phyloP scores from a whole-genome alignment of 2,888 invertebrate genomes.

The Tenodera sinensis region DNA sequence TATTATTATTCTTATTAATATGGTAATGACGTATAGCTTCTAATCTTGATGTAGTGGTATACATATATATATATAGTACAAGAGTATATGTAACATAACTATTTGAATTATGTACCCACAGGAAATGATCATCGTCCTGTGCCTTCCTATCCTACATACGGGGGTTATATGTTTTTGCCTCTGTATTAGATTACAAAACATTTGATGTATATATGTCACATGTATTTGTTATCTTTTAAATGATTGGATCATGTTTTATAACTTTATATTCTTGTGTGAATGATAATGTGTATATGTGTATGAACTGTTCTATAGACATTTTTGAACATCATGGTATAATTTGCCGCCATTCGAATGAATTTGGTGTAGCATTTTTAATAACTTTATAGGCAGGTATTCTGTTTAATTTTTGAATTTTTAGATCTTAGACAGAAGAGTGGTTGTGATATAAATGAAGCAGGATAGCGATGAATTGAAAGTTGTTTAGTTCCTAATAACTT shows the following conservation, averaged over 20 bases:
- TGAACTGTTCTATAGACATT: not conserved
- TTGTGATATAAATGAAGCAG: not conserved
- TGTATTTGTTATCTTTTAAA: not conserved
- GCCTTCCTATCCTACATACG: not conserved
- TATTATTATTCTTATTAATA: not conserved
- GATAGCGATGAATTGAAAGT: not conserved
- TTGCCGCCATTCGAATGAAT: not conserved
- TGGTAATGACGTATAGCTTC: not conserved
- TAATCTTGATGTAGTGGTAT: not conserved
- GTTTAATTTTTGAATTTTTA: not conserved
- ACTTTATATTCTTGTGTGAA: not conserved
- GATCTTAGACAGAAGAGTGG: not conserved
- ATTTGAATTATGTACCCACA: not conserved
- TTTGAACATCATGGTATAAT: not conserved
- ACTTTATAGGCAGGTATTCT: not conserved
- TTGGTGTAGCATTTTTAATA: conserved; percentile 4
- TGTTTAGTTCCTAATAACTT: not conserved
- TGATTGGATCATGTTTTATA: not conserved
- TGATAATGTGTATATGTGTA: not conserved
- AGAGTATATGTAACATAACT: not conserved
- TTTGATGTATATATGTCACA: not conserved
- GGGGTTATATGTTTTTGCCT: not conserved
- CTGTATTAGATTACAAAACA: not conserved
- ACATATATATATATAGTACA: not conserved
- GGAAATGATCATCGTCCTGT: not conserved